A percentile compares a stretch with the other conserved stretches of the same genome.
phyloP scores from a whole-genome alignment of 2,113 vertebrate species.

The Hydrolagus affinis region DNA sequence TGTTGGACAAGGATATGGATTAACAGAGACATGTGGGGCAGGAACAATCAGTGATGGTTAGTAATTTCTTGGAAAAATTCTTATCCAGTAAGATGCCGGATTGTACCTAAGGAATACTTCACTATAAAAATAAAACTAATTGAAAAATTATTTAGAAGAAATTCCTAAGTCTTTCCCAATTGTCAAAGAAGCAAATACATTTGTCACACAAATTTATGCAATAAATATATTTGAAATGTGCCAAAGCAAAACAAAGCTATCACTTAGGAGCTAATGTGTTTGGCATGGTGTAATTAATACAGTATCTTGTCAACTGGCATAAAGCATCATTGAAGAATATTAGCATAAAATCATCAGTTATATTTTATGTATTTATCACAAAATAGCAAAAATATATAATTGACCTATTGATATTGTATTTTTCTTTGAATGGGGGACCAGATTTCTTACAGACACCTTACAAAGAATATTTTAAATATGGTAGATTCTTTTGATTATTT shows the following conservation, averaged over 20 bases:
- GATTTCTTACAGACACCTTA: neutral
- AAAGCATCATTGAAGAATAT: neutral
- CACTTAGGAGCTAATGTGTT: neutral
- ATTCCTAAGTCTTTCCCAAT: neutral
- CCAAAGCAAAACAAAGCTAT: neutral
- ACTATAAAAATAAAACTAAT: neutral
- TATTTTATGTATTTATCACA: neutral
- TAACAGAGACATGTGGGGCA: constrained; percentile 82
- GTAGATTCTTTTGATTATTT: neutral
- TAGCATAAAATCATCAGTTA: neutral
- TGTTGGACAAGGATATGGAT: constrained; percentile 87
- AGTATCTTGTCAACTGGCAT: neutral
- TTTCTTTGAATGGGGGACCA: neutral
- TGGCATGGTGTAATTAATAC: neutral
- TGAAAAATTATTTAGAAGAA: neutral
- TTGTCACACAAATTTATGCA: neutral
- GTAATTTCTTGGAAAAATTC: constrained; percentile 34
- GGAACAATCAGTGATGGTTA: constrained; percentile 79
- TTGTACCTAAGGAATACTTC: neutral
- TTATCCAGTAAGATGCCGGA: neutral
- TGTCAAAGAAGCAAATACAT: neutral
- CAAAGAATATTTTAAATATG: neutral
- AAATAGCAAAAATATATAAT: neutral
- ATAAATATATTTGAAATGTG: too few species aligned
- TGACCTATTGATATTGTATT: neutral